Conservation (phyloP, 92 coral and sea anemone genomes). For the Montipora capitata region DNA sequence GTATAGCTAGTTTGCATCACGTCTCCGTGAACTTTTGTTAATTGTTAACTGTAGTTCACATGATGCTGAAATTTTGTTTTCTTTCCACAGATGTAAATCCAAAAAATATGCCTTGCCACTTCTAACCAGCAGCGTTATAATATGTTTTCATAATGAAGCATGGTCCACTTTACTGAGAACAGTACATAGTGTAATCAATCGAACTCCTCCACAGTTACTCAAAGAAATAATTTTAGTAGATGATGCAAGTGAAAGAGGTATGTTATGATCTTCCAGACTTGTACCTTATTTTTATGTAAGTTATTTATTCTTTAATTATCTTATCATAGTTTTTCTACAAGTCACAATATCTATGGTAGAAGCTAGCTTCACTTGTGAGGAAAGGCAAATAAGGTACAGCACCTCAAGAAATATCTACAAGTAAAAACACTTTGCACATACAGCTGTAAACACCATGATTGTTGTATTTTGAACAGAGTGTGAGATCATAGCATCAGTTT, state of each 20-base stretch:
- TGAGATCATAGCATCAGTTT: too few relatives aligned
- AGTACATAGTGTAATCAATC: constrained; percentile 96
- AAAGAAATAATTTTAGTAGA: constrained; percentile 95
- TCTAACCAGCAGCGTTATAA: constrained; percentile 90
- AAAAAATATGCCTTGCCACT: constrained; percentile 91
- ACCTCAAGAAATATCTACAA: too few relatives aligned
- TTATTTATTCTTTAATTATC: too few relatives aligned
- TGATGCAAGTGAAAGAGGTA: constrained; percentile 98
- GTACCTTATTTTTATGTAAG: background rate
- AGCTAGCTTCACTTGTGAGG: too few relatives aligned
- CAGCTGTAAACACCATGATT: too few relatives aligned
- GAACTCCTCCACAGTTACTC: constrained; percentile 95
- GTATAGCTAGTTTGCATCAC: too few relatives aligned
- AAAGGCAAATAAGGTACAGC: too few relatives aligned
- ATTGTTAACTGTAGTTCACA: background rate
- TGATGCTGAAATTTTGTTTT: background rate
- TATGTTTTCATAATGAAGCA: constrained; percentile 98
- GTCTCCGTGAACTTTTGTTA: background rate
- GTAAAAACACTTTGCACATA: too few relatives aligned
- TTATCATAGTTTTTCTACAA: too few relatives aligned
- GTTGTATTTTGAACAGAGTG: too few relatives aligned
- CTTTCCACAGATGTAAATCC: constrained; percentile 74
- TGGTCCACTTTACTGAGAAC: constrained; percentile 98
- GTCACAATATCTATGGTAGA: too few relatives aligned
- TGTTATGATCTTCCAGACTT: background rate